Evolutionary conservation across 23 tunicate genomes (phyloP).

Genomic region (Aplidium turbinatum): DNA sequence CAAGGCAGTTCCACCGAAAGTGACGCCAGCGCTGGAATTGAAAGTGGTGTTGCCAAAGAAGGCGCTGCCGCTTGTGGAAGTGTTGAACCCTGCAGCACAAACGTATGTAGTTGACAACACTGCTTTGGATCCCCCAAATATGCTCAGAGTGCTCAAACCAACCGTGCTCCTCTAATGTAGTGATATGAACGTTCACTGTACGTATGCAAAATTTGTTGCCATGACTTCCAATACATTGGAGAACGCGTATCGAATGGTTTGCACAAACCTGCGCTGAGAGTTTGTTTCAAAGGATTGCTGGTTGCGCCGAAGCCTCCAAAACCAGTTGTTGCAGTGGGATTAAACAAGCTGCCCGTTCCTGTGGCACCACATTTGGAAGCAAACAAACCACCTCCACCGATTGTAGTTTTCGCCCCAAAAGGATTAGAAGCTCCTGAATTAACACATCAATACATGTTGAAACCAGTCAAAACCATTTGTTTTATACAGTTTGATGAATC

Average conservation of each 20-base stretch:
- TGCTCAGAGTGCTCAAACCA: too few species aligned
- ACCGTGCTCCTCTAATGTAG: too few species aligned
- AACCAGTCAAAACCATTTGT: background rate
- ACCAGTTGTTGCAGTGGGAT: conserved; percentile 11
- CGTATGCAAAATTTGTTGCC: background rate
- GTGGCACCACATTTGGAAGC: conserved; percentile 16
- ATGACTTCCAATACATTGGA: background rate
- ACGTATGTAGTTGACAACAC: background rate
- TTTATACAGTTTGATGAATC: too few species aligned
- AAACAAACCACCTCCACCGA: conserved; percentile 29
- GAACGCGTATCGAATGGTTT: background rate
- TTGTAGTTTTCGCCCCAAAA: conserved; percentile 12
- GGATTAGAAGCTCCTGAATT: background rate
- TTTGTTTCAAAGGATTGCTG: conserved; percentile 33
- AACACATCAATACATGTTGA: background rate
- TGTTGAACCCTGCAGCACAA: conserved; percentile 25
- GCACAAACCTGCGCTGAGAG: conserved; percentile 80
- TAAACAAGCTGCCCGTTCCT: conserved; percentile 31
- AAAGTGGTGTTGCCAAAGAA: conserved; percentile 73
- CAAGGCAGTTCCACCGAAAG: conserved; percentile 68
- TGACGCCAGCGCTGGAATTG: conserved; percentile 85
- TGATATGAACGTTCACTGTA: too few species aligned
- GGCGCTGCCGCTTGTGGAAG: conserved; percentile 39
- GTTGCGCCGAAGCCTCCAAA: conserved; percentile 14
- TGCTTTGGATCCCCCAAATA: too few species aligned